Conservation (phyloP, 2,797 vertebrate genomes). For the Anolis apletophallus region DNA sequence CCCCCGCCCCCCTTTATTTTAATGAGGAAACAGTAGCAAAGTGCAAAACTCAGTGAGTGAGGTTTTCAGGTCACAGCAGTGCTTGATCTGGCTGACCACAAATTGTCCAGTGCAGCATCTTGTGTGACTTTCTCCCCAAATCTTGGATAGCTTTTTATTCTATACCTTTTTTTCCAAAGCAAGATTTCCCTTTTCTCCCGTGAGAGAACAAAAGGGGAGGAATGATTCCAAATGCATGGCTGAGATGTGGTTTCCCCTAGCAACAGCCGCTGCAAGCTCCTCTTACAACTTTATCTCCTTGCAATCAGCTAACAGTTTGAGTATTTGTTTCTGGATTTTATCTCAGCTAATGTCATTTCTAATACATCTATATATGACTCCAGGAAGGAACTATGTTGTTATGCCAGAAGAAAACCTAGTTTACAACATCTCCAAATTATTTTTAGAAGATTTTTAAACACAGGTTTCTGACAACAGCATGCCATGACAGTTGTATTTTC, state of each 20-base stretch:
- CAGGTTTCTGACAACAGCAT: neutral
- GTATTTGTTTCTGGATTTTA: slow-evolving; percentile 59
- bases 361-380: slow-evolving; percentile 39
- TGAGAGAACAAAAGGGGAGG: slow-evolving; percentile 48
- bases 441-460: slow-evolving; percentile 6
- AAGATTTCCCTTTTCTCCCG: slow-evolving; percentile 19
- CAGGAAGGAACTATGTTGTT: slow-evolving; percentile 14
- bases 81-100: too few relatives aligned
- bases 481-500: neutral
- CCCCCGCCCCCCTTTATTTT: too few relatives aligned
- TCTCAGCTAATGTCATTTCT: slow-evolving; percentile 50
- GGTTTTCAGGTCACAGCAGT: neutral
- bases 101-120: neutral
- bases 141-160: slow-evolving; percentile 28
- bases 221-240: slow-evolving; percentile 51
- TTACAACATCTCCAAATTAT: neutral
- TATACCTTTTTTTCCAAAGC: neutral
- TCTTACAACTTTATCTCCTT: slow-evolving; percentile 55
- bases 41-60: neutral
- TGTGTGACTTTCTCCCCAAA: slow-evolving; percentile 18
- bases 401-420: slow-evolving; percentile 11
- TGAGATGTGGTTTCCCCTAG: slow-evolving; percentile 66
- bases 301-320: slow-evolving; percentile 24
- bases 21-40: neutral
- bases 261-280: slow-evolving; percentile 59